Conservation (phyloP, 2,797 vertebrate genomes). For the Petrocephalus sullivani region DNA sequence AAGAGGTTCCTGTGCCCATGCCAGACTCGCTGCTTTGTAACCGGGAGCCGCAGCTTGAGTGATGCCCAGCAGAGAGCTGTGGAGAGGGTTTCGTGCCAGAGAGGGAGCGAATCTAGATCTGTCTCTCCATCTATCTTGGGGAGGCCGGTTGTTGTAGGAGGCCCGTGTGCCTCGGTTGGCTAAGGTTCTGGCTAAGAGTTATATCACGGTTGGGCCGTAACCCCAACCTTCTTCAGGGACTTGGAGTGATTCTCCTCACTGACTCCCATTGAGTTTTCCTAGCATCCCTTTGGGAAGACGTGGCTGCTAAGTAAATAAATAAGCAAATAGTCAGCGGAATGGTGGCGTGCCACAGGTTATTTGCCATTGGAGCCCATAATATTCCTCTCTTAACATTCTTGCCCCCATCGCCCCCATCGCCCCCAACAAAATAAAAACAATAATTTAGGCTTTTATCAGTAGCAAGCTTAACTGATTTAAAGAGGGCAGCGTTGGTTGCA, state of each 20-base stretch:
- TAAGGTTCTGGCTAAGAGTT: neutral
- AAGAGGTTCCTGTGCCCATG: conserved; percentile 16
- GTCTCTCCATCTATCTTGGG: neutral
- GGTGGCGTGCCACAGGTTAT: neutral
- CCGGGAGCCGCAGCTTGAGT: conserved; percentile 25
- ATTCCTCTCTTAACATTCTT: neutral
- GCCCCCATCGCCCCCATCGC: neutral
- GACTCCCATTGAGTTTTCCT: neutral
- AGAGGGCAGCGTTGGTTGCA: neutral
- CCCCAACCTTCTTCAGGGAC: neutral
- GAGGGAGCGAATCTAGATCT: neutral
- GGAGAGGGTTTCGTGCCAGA: neutral
- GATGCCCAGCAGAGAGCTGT: neutral
- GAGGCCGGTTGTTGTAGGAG: neutral
- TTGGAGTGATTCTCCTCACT: neutral
- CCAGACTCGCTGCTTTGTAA: conserved; percentile 20
- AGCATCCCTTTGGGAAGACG: neutral
- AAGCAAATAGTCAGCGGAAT: neutral
- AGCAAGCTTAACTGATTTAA: neutral
- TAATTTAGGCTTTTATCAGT: neutral
- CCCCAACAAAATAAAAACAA: neutral
- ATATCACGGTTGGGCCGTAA: neutral
- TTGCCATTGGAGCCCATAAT: neutral
- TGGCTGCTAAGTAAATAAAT: neutral
- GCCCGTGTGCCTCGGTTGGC: neutral